These are phyloP conservation scores for Sternarchorhynchus goeldii DNA, from an alignment of 2,797 vertebrate genomes.

Conservation along the genomic window DNA sequence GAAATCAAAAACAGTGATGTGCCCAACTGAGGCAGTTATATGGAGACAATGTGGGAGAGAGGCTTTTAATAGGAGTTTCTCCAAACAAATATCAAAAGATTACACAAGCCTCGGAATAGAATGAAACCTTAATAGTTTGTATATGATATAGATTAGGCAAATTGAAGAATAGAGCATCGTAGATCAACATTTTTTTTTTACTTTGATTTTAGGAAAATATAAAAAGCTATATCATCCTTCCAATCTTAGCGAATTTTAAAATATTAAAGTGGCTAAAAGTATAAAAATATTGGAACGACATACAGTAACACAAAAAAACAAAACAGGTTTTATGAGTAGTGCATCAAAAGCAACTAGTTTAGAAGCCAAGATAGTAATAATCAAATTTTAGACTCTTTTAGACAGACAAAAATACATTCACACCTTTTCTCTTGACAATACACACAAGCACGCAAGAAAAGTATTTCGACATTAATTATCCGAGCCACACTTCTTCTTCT, in stretches of 20 bases:
- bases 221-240: constrained; percentile 25
- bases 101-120: constrained; percentile 32
- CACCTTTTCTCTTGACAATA: not conserved
- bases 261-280: constrained; percentile 35
- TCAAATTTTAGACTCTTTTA: not conserved
- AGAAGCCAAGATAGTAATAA: constrained; percentile 23
- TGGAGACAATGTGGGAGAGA: constrained; percentile 9
- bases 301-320: constrained; percentile 1
- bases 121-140: constrained; percentile 2
- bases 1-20: no score
- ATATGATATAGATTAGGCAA: constrained; percentile 9
- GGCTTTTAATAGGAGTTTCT: constrained; percentile 34
- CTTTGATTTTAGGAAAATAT: constrained; percentile 28
- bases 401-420: constrained; percentile 11
- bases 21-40: not conserved
- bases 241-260: constrained; percentile 7
- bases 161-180: not conserved
- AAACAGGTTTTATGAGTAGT: constrained; percentile 25
- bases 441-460: constrained; percentile 52
- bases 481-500: constrained; percentile 37
- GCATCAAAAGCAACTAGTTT: constrained; percentile 43
- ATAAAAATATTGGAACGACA: constrained; percentile 22
- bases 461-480: constrained; percentile 66
- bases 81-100: constrained; percentile 1
- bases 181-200: not conserved